Conservation (phyloP, 2,797 vertebrate genomes). For the Channallabes apus region DNA sequence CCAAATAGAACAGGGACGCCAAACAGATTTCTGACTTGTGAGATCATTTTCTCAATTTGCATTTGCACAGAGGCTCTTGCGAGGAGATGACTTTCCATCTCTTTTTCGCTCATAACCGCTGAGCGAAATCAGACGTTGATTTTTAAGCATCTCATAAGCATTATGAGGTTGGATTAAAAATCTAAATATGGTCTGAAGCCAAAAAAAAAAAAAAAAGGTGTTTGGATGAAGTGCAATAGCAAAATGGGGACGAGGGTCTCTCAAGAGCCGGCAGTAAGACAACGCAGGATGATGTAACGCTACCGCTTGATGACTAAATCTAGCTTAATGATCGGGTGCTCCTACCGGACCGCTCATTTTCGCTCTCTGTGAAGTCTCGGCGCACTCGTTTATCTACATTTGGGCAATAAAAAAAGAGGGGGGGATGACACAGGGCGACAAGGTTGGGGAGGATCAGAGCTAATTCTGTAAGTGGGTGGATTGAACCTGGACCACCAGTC, state of each 20-base stretch:
- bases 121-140: no score
- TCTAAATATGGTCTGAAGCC: background rate
- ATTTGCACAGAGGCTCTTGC: constrained; percentile 70
- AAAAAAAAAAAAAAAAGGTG: no score
- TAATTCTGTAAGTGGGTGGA: constrained; percentile 54
- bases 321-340: constrained; percentile 63
- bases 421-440: constrained; percentile 61
- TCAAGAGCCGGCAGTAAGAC: background rate
- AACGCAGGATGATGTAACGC: constrained; percentile 46
- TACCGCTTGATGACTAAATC: constrained; percentile 61
- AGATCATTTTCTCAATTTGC: constrained; percentile 76
- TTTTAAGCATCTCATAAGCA: no score
- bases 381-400: constrained; percentile 59
- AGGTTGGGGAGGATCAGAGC: constrained; percentile 55
- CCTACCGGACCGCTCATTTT: constrained; percentile 57
- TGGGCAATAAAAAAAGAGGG: constrained; percentile 59
- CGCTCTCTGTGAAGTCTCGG: constrained; percentile 54
- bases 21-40: constrained; percentile 70
- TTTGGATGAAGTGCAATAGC: background rate
- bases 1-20: constrained; percentile 68
- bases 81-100: constrained; percentile 66
- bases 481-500: constrained; percentile 46
- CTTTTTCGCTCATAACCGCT: constrained; percentile 58
- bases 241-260: background rate
- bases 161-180: no score